Evolutionary conservation across 2,797 vertebrate species (phyloP), one percentile per base, ranked within the genome.

Genomic region (Periparus ater): DNA sequence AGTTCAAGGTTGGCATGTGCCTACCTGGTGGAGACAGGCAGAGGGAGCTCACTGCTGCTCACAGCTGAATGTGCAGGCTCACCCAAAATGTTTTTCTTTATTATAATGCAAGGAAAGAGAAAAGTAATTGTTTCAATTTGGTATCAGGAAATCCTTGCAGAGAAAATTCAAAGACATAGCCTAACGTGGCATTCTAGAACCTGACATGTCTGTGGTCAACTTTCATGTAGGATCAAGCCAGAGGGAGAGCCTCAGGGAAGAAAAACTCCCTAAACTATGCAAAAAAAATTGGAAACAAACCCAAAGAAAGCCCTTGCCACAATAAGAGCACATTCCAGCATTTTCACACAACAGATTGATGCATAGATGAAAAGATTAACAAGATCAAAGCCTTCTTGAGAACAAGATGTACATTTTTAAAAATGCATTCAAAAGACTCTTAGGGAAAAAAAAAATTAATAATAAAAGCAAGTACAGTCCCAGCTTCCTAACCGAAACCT

Each of bases 341-440:
- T 85, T 89, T 94, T 92, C 87, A 74, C 92, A 89, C 73, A 92
- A 71, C 78, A 91, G 87, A 93, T 9, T 96, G 92, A 96, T 38
- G 63, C 42, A 86, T 20, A 94, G 93, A 96, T 95, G 92, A 96
- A 96, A 96, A 96, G 95, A 94, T 88, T 90, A 95, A 88, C 58
- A 87, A 91, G 91, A 96, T 97, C 95, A 97, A 97, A 96, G 96
- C 44, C 91, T 91, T 71, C 65, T 71, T 70, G 45, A 81, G 91
- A 95, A 95, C 62, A 93, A 75, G 79, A 93, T 76, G 73, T 94
- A 84, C 51, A 29, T 63, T 89, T 86, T 4, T 0, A 73, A 94
- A 92, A 93, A 58, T 7, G 45, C 40, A 81, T 79, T 94, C 89
- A 92, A 90, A 79, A 77, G 87, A 61, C 55, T 66, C 38, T 45